phyloP scores from a whole-genome alignment of 2,113 vertebrate genomes.

The Canis aureus region DNA sequence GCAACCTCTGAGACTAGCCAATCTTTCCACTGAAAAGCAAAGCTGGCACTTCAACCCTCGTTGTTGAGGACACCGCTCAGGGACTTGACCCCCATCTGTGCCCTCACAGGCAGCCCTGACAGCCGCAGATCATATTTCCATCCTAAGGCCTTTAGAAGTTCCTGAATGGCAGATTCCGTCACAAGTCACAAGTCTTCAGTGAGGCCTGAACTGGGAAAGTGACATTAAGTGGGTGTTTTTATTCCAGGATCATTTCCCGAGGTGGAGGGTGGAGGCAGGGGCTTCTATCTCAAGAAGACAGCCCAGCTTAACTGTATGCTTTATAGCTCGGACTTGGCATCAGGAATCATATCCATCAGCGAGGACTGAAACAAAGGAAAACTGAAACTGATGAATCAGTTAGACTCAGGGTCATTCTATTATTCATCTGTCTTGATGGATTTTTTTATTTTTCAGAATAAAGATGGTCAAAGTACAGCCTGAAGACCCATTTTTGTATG shows the following conservation, averaged over 20 bases:
- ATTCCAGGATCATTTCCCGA: not conserved
- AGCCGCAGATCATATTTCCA: not conserved
- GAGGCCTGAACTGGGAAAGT: not conserved
- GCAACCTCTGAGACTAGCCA: not conserved
- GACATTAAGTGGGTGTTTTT: not conserved
- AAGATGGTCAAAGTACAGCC: not conserved
- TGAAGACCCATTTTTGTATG: not conserved
- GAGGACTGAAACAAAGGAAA: not conserved
- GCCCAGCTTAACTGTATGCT: not conserved
- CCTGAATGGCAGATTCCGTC: not conserved
- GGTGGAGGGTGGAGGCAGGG: not conserved
- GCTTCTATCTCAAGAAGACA: rapidly evolving
- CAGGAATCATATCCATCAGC: not conserved
- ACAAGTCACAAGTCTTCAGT: not conserved
- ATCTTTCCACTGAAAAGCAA: not conserved
- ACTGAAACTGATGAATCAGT: not conserved
- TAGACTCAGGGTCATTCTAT: not conserved
- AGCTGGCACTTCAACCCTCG: not conserved
- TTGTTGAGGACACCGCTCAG: not conserved
- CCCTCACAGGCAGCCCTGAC: not conserved
- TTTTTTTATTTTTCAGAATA: not conserved
- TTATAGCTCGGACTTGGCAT: not conserved
- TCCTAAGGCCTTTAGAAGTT: not conserved
- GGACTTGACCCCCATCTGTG: not conserved
- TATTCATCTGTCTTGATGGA: not conserved